Conservation (phyloP, 37 sponge, comb jelly and placozoan species). For the Tethya wilhelma region DNA sequence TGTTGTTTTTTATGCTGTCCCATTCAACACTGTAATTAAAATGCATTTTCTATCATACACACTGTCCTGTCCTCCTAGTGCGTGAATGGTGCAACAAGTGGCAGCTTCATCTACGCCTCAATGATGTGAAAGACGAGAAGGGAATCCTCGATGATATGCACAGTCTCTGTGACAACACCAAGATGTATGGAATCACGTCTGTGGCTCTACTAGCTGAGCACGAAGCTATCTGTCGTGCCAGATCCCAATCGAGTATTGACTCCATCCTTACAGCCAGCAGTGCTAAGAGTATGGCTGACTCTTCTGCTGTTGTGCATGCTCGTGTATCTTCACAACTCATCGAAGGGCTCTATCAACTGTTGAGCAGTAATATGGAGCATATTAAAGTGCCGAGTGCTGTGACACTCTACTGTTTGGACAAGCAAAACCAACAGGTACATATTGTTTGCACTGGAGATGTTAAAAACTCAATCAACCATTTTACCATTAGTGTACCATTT, state of each 20-base stretch:
- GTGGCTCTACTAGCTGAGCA: constrained; percentile 27
- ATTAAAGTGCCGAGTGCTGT: constrained; percentile 59
- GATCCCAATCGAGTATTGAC: neutral
- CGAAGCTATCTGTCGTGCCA: neutral
- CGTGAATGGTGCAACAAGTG: constrained; percentile 58
- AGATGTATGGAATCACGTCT: constrained; percentile 38
- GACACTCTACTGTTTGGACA: constrained; percentile 46
- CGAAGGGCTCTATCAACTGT: constrained; percentile 25
- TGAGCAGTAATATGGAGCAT: constrained; percentile 13
- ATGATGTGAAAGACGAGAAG: constrained; percentile 1
- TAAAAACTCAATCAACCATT: no score
- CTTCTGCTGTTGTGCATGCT: neutral
- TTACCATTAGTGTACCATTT: no score
- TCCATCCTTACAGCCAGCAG: neutral
- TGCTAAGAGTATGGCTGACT: neutral
- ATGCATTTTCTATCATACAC: no score
- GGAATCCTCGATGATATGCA: constrained; percentile 23
- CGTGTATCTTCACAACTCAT: constrained; percentile 7
- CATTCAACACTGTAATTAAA: no score
- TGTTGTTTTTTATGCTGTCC: no score
- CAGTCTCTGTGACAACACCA: constrained; percentile 36
- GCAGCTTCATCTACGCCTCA: constrained; percentile 24
- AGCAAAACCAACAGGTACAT: constrained; percentile 41
- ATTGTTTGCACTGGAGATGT: neutral
- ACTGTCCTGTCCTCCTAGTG: constrained; percentile 28